Evolutionary conservation across 1,140 invertebrate genomes (phyloP), one percentile per base, ranked within the genome.

Genomic region (Eufriesea mexicana): DNA sequence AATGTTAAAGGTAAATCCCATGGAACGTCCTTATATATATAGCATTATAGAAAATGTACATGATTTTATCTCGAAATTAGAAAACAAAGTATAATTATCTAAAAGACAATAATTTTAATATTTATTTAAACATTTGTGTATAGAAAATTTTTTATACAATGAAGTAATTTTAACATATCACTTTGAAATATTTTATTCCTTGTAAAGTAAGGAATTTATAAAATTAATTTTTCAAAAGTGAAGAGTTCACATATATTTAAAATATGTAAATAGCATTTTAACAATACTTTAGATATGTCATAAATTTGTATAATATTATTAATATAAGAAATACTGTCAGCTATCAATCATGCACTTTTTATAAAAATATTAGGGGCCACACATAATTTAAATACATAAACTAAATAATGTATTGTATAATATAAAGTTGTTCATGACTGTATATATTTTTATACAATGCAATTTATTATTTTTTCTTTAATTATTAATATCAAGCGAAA

Each of bases 11-110:
- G 96, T 97, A 5, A 96, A 97, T 95, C 95, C 96, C 61, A 95
- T 96, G 93, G 97, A 98, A 91, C 94, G 97, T 72, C 97, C 97
- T 12, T 97, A 96, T 79, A 96, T 97, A 84, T 96, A 96, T 81
- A 96, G 94, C 88, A 95, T 97, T 9, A 96, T 96, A 76, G 96
- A 96, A 89, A 95, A 94, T 89, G 92, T 95, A 51, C 94, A 95
- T 71, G 95, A 96, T 92, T 91, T 95, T 66, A 94, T 96, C 84
- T 84, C 91, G 14, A 95, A 95, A 85, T 75, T 95, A 5, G 95
- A 96, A 87, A 93, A 92, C 61, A 94, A 93, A 87, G 94, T 93
- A 54, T 95, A 94, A 92, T 78, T 20, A 51, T 67, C 61, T 23
- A 28, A 62, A 49, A n/a, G 59, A 42, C 28, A 79, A 78, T 61